Evolutionary conservation across 2,113 vertebrate species (phyloP).

Genomic region (Amia ocellicauda): DNA sequence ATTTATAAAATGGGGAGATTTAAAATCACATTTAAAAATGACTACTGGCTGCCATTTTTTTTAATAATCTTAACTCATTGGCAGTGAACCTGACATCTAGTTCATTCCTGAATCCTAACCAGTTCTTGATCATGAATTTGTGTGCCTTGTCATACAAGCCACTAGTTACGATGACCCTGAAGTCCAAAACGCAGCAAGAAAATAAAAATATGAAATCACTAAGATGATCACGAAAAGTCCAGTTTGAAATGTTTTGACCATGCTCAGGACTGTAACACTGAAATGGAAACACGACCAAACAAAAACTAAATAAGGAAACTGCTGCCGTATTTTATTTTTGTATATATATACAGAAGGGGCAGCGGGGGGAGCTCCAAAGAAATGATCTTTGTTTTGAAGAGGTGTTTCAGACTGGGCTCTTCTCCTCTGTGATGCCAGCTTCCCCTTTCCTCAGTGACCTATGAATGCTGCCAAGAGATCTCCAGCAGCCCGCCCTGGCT

Average conservation of each 20-base stretch:
- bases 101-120: constrained; percentile 37
- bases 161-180: too few species aligned
- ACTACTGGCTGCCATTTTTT: not conserved
- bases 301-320: constrained; percentile 24
- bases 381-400: constrained; percentile 9
- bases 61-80: constrained; percentile 42
- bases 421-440: constrained; percentile 53
- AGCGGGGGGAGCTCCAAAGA: not conserved
- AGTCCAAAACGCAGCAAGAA: too few species aligned
- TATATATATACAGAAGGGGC: constrained; percentile 20
- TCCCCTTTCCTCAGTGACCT: constrained; percentile 47
- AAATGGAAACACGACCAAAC: constrained; percentile 28
- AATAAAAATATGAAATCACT: too few species aligned
- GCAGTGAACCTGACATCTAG: constrained; percentile 40
- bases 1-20: constrained; percentile 6
- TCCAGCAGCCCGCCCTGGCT: constrained; percentile 62
- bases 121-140: constrained; percentile 33
- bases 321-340: not conserved
- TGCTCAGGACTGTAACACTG: constrained; percentile 35
- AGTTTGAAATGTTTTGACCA: too few species aligned
- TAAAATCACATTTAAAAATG: constrained; percentile 2
- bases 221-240: too few species aligned
- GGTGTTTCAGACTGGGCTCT: constrained; percentile 19
- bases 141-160: constrained; percentile 16
- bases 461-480: constrained; percentile 57